These are phyloP conservation scores for Cyclopterus lumpus DNA, from an alignment of 2,797 vertebrate genomes.

Conservation along the genomic window DNA sequence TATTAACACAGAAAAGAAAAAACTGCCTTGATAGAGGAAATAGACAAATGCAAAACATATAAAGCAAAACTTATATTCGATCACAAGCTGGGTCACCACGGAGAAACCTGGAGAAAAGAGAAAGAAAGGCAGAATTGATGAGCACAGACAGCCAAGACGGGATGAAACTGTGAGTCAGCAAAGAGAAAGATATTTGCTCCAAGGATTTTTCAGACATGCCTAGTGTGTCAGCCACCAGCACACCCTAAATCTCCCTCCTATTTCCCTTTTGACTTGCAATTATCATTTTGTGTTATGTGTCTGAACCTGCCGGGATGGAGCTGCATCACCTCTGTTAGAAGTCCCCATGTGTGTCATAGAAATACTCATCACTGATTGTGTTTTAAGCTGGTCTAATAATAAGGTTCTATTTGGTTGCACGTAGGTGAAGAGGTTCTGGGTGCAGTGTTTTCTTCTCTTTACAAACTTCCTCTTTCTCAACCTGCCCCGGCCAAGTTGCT, in stretches of 20 bases:
- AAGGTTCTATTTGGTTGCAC: not conserved
- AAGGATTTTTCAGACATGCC: slow-evolving; percentile 34
- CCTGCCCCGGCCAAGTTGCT: not conserved
- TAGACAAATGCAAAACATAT: not conserved
- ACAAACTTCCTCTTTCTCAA: slow-evolving; percentile 16
- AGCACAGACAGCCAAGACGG: slow-evolving; percentile 29
- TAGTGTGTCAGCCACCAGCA: slow-evolving; percentile 33
- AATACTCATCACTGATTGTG: slow-evolving; percentile 13
- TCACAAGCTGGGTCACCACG: not conserved
- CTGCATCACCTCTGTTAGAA: not conserved
- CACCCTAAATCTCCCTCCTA: slow-evolving; percentile 28
- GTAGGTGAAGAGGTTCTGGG: not conserved
- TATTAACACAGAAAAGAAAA: not conserved
- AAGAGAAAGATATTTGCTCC: slow-evolving; percentile 22
- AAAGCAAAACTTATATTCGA: not conserved
- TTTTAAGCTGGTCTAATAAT: slow-evolving; percentile 13
- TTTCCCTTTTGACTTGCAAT: slow-evolving; percentile 24
- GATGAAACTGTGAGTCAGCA: slow-evolving; percentile 39
- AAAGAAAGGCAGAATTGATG: slow-evolving; percentile 12
- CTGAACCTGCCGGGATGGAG: slow-evolving; percentile 42
- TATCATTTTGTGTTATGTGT: slow-evolving; percentile 36
- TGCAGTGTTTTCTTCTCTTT: not conserved
- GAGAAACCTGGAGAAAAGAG: slow-evolving; percentile 14
- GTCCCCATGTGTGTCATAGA: slow-evolving; percentile 19
- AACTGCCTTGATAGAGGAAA: not conserved